phyloP scores from a whole-genome alignment of 2,113 vertebrate genomes.

The Podarcis muralis region DNA sequence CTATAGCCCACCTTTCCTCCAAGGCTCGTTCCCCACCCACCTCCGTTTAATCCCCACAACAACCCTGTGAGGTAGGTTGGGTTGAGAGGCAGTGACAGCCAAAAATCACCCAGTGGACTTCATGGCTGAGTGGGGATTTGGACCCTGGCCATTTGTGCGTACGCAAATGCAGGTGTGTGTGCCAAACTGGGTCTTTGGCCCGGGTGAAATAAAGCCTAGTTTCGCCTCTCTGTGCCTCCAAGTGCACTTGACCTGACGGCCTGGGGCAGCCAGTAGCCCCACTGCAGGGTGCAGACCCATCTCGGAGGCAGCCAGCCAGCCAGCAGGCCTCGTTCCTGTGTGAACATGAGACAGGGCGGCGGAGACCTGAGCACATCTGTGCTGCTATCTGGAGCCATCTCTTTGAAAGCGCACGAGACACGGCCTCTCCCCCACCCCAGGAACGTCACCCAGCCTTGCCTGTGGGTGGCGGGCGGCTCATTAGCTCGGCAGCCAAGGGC shows the following conservation, averaged over 20 bases:
- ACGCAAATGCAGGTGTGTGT: no score
- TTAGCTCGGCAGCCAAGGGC: fast-evolving
- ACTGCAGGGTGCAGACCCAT: not conserved
- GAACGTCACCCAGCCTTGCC: not conserved
- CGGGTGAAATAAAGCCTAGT: no score
- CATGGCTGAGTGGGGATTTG: no score
- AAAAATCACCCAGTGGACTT: no score
- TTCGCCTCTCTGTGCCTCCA: not conserved
- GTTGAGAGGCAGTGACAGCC: no score
- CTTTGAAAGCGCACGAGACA: not conserved
- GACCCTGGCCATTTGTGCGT: no score
- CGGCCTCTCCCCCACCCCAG: not conserved
- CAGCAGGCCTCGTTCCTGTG: fast-evolving
- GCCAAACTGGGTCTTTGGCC: no score
- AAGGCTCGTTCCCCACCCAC: no score
- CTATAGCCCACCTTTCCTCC: no score
- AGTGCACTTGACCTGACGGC: not conserved
- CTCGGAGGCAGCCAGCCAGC: not conserved
- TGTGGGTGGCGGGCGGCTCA: constrained; percentile 37
- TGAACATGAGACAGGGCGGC: not conserved
- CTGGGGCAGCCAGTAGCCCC: not conserved
- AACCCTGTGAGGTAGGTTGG: no score
- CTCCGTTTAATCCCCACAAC: no score
- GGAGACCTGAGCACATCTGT: fast-evolving
- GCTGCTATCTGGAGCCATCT: not conserved